phyloP scores from a whole-genome alignment of 1,140 invertebrate genomes.

The Drosophila eugracilis region DNA sequence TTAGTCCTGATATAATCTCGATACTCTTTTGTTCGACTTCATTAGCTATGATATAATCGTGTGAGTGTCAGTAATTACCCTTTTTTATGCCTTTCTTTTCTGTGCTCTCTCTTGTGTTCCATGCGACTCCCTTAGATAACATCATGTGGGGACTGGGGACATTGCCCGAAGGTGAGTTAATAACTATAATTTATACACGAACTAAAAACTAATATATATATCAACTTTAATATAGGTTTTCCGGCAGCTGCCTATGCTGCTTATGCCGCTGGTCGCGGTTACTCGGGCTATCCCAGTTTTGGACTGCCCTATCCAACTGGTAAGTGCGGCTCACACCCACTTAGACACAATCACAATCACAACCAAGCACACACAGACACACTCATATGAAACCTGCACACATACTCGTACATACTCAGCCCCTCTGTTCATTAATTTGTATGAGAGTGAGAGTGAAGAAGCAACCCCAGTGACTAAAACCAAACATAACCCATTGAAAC shows the following conservation, averaged over 20 bases:
- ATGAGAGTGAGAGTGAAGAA: constrained; percentile 60
- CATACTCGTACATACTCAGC: constrained; percentile 16
- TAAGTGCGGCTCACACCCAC: constrained; percentile 86
- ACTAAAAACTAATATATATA: no score
- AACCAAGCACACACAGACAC: constrained; percentile 14
- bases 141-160: constrained; percentile 99
- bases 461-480: constrained; percentile 44
- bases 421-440: constrained; percentile 23
- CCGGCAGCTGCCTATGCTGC: constrained; percentile 96
- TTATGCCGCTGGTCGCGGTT: constrained; percentile 96
- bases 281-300: constrained; percentile 98
- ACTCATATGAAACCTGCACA: constrained; percentile 16
- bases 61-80: constrained; percentile 68
- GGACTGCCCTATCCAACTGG: constrained; percentile 98
- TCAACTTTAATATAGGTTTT: no score
- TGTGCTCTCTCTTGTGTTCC: constrained; percentile 55
- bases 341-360: constrained; percentile 15
- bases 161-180: constrained; percentile 96
- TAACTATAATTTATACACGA: no score
- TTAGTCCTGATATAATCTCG: constrained; percentile 55
- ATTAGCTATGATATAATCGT: constrained; percentile 54
- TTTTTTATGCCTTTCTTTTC: constrained; percentile 65
- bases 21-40: constrained; percentile 35
- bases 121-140: constrained; percentile 89
- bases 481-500: constrained; percentile 1